These are phyloP conservation scores for Ophthalmotilapia sp. DNA, from an alignment of 2,113 vertebrate genomes.

Conservation along the genomic window DNA sequence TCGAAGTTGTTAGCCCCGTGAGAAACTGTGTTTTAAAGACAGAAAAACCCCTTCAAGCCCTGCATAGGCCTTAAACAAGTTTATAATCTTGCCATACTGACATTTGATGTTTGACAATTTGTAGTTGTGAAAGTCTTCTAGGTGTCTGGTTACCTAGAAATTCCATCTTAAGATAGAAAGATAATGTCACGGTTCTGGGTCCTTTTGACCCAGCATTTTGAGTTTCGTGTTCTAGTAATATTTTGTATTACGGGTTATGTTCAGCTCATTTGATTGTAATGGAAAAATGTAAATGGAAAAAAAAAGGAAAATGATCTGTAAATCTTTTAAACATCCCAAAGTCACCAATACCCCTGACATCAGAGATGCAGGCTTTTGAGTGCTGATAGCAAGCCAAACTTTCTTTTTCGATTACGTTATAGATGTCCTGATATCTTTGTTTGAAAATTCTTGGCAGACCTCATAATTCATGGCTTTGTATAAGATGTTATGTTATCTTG, in stretches of 20 bases:
- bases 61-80: neutral
- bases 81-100: neutral
- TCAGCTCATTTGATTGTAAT: neutral
- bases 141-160: neutral
- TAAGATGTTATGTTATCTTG: neutral
- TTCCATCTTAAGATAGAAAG: neutral
- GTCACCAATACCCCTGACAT: rapidly evolving
- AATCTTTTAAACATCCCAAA: neutral
- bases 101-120: neutral
- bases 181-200: neutral
- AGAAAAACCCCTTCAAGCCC: neutral
- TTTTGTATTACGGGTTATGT: neutral
- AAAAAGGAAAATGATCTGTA: neutral
- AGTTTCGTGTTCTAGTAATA: rapidly evolving
- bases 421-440: neutral
- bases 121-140: neutral
- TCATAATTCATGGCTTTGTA: neutral
- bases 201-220: neutral
- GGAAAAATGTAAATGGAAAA: neutral
- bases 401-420: neutral
- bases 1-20: rapidly evolving
- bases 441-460: neutral
- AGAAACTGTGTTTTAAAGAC: neutral
- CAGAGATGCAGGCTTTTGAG: neutral
- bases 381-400: neutral